Evolutionary conservation across 2,888 invertebrate genomes (phyloP).

Genomic region (Lomographa bimaculata): DNA sequence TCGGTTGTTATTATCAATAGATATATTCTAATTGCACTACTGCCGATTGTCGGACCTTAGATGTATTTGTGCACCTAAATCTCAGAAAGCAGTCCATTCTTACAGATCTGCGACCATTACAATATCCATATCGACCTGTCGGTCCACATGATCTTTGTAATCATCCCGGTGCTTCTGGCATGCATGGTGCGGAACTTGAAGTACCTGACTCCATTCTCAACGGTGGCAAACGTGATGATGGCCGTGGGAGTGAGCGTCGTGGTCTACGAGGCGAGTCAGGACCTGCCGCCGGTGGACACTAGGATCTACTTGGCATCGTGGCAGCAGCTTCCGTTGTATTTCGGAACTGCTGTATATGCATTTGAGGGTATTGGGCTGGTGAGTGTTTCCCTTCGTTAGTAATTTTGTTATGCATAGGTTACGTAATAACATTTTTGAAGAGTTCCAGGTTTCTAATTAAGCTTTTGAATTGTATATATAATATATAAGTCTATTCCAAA

Average conservation of each 20-base stretch:
- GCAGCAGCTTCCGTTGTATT: constrained; percentile 91
- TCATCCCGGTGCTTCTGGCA: constrained; percentile 88
- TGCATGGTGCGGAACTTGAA: constrained; percentile 93
- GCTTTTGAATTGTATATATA: too few relatives aligned
- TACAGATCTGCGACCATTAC: constrained; percentile 87
- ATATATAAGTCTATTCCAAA: too few relatives aligned
- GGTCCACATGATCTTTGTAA: constrained; percentile 88
- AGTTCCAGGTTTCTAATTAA: too few relatives aligned
- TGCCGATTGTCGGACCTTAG: too few relatives aligned
- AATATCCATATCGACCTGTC: constrained; percentile 85
- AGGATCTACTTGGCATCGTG: constrained; percentile 85
- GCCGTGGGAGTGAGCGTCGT: constrained; percentile 89
- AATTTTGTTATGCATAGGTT: too few relatives aligned
- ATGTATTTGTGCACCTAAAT: too few relatives aligned
- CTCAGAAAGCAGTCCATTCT: too few relatives aligned
- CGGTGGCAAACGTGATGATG: constrained; percentile 94
- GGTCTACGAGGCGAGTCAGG: constrained; percentile 88
- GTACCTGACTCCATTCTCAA: constrained; percentile 95
- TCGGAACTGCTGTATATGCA: constrained; percentile 97
- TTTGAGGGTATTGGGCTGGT: constrained; percentile 98
- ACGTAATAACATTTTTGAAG: too few relatives aligned
- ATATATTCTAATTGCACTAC: too few relatives aligned
- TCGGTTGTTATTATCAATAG: too few relatives aligned
- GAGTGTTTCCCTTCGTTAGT: constrained; percentile 46
- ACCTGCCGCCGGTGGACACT: constrained; percentile 86